Conservation (phyloP, 2,113 vertebrate genomes). For the Notothenia rossii region DNA sequence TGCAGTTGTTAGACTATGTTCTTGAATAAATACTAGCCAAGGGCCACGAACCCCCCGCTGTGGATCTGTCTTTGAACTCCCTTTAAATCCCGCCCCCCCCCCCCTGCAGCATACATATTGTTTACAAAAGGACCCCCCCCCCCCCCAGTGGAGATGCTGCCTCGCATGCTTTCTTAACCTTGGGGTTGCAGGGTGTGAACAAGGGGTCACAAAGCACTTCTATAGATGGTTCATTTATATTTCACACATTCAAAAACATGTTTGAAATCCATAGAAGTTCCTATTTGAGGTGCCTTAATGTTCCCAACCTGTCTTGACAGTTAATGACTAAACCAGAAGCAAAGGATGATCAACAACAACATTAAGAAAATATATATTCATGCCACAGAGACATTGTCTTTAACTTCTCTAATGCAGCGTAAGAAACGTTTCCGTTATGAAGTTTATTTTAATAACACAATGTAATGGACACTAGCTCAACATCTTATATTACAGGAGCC, state of each 20-base stretch:
- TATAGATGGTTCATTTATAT: no score
- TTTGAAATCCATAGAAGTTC: background rate
- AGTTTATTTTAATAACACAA: no score
- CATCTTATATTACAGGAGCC: no score
- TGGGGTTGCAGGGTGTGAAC: background rate
- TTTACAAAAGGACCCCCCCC: constrained; percentile 1
- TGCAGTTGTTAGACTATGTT: constrained; percentile 16
- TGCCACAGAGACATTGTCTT: no score
- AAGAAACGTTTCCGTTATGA: no score
- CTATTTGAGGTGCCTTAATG: background rate
- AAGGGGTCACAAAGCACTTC: no score
- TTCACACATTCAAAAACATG: background rate
- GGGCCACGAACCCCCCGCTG: background rate
- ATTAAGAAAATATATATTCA: background rate
- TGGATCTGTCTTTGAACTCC: constrained; percentile 36
- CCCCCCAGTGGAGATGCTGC: background rate
- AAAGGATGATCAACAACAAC: background rate
- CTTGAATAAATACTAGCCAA: constrained; percentile 11
- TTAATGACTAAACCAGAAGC: background rate
- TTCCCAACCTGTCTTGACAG: background rate
- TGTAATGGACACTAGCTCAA: no score
- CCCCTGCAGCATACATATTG: background rate
- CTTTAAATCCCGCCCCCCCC: background rate
- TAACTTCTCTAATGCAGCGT: no score
- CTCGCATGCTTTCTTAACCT: background rate